A percentile compares a stretch with the other conserved stretches of the same genome.
phyloP scores from a whole-genome alignment of 2,797 vertebrate species.

The Takifugu rubripes region DNA sequence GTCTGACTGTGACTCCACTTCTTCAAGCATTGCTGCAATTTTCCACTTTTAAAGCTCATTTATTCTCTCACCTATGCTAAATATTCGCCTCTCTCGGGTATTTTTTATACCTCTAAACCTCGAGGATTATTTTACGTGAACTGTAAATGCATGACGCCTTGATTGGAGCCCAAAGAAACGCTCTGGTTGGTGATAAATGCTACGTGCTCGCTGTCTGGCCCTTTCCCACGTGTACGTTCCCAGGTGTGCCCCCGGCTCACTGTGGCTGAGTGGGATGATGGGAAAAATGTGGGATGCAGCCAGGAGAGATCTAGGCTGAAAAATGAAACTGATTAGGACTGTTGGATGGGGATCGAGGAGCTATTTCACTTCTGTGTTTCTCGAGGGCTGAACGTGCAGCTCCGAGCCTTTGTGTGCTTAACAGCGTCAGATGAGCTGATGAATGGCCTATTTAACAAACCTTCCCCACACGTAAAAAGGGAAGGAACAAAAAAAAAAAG shows the following conservation, averaged over 20 bases:
- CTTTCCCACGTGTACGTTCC: conserved; percentile 32
- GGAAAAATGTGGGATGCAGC: conserved; percentile 28
- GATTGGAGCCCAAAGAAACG: conserved; percentile 14
- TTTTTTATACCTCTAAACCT: conserved; percentile 29
- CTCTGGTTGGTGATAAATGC: conserved; percentile 20
- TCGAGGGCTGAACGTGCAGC: conserved; percentile 42
- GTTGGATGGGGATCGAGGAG: conserved; percentile 34
- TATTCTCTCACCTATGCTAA: conserved; percentile 36
- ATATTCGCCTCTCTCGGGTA: conserved; percentile 20
- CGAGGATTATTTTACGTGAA: conserved; percentile 16
- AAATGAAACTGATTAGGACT: conserved; percentile 51
- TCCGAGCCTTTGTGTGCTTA: conserved; percentile 44
- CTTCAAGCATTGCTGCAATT: conserved; percentile 1
- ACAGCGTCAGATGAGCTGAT: conserved; percentile 40
- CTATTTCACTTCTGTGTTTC: conserved; percentile 42
- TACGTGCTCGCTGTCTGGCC: background rate
- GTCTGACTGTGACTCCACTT: too few relatives aligned
- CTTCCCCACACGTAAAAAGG: conserved; percentile 34
- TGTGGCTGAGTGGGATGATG: conserved; percentile 24
- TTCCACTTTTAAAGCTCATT: conserved; percentile 32
- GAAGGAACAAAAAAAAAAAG: background rate
- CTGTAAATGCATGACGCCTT: conserved; percentile 1
- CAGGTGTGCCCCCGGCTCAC: conserved; percentile 35
- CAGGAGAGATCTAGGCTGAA: conserved; percentile 32
- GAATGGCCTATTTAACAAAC: conserved; percentile 49